Base-by-base conservation (phyloP, 2,888 invertebrate species). In the Laothoe populi region DNA sequence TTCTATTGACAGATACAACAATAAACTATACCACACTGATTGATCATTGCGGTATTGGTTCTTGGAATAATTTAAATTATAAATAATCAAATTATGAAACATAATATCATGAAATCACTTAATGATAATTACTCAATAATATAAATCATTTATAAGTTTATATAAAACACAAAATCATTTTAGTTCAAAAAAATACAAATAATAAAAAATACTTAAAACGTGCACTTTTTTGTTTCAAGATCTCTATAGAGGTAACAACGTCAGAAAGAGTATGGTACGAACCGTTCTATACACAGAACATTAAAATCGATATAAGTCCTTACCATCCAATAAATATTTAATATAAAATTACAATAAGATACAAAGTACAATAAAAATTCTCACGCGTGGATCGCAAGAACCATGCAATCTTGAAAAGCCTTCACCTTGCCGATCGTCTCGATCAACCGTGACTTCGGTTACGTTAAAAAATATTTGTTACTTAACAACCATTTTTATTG, bases 341-440 rank as follows among this genome's bases (percentile, higher is more conserved):
- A 8, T 31, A 31, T 5, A 31, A 4, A 26, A 40, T 40, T 40
- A 5, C 40, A 40, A 13, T 13, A 44, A 3, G 8, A 44, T 7
- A 44, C 44, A 19, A 44, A 44, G 44, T 26, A 48, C 24, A 21
- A 53, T 35, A 53, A 53, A 31, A 19, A 53, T 61, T 61, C 26
- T 49, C 44, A 31, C 24, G 13, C 62, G 24, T 49, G 59, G 42
- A 63, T 60, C 40, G 48, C 21, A 24, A 19, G 13, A 57, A 46
- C 16, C 42, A 35, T 44, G 42, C 66, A 62, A 65, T 57, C 38
- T 63, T 60, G 19, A 62, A 71, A 62, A 71, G 69, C 81, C 80
- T 81, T 81, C 78, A 80, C 81, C 81, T 81, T 81, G 81, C 70
- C 69, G 66, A 71, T 70, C 53, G 67, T 71, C 62, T 61, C 72